These are phyloP conservation scores for Helicoverpa zea DNA, from an alignment of 1,140 invertebrate genomes.

Conservation along the genomic window DNA sequence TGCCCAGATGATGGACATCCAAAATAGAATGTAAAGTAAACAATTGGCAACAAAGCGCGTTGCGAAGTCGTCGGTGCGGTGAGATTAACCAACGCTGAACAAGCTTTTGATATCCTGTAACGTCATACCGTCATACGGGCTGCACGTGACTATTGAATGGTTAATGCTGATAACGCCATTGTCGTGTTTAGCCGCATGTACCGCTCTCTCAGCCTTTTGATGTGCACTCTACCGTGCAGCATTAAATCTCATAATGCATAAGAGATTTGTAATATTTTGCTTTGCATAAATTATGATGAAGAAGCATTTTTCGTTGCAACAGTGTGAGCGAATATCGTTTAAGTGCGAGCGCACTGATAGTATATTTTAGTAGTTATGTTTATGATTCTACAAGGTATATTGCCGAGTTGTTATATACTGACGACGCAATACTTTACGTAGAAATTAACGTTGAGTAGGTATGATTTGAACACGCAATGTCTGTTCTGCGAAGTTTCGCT, in stretches of 20 bases:
- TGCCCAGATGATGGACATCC: conserved; percentile 83
- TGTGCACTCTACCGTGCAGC: conserved; percentile 11
- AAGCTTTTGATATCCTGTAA: conserved; percentile 64
- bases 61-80: conserved; percentile 61
- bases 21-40: conserved; percentile 84
- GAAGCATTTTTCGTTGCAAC: not conserved
- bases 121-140: conserved; percentile 52
- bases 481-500: conserved; percentile 15
- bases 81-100: conserved; percentile 67
- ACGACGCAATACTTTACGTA: conserved; percentile 24
- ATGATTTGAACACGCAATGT: conserved; percentile 23
- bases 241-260: conserved; percentile 38
- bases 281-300: conserved; percentile 19
- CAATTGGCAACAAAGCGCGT: conserved; percentile 79
- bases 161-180: conserved; percentile 43
- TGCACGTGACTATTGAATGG: conserved; percentile 46
- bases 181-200: conserved; percentile 25
- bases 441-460: conserved; percentile 2
- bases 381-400: not conserved
- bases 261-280: conserved; percentile 29
- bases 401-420: conserved; percentile 2
- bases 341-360: not conserved
- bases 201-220: conserved; percentile 17
- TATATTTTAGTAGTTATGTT: conserved; percentile 9
- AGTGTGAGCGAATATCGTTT: conserved; percentile 3